A percentile compares a stretch with the other conserved stretches of the same genome.
Conservation (phyloP, 2,888 invertebrate species). For the Hirtodrosophila duncani region DNA sequence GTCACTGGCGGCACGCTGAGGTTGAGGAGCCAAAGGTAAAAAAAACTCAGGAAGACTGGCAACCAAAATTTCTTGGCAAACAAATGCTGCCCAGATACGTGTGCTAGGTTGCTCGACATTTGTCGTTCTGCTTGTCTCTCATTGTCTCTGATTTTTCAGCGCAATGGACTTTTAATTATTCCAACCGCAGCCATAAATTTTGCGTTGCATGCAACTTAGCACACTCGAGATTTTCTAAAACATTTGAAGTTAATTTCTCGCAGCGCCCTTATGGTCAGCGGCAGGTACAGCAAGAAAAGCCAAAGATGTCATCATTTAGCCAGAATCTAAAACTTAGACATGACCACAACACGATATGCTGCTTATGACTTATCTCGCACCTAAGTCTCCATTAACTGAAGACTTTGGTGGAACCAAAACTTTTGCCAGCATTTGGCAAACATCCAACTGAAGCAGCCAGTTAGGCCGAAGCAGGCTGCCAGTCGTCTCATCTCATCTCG, state of each 20-base stretch:
- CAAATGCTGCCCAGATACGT: too few species aligned
- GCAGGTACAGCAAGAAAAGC: not conserved
- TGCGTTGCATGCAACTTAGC: conserved; percentile 52
- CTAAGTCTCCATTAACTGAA: conserved; percentile 42
- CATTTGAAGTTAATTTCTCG: conserved; percentile 58
- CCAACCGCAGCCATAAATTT: conserved; percentile 52
- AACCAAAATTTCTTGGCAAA: conserved; percentile 54
- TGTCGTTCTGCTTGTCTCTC: conserved; percentile 12
- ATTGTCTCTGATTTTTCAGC: conserved; percentile 12
- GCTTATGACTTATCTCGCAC: too few species aligned
- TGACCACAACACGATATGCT: conserved; percentile 31
- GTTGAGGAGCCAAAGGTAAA: conserved; percentile 60
- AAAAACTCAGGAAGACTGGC: conserved; percentile 17
- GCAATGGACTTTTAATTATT: conserved; percentile 63
- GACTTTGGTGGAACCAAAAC: conserved; percentile 23
- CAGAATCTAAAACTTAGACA: conserved; percentile 19
- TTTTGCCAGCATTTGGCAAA: too few species aligned
- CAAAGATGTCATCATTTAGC: conserved; percentile 36
- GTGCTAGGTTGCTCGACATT: too few species aligned
- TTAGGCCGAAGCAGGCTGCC: too few species aligned
- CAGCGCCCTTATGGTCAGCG: conserved; percentile 34
- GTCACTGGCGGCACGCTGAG: conserved; percentile 24
- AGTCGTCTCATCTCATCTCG: too few species aligned
- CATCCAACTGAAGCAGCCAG: too few species aligned
- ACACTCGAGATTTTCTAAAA: conserved; percentile 53